Conservation (phyloP, 2,888 invertebrate genomes). For the Lycaena phlaeas region DNA sequence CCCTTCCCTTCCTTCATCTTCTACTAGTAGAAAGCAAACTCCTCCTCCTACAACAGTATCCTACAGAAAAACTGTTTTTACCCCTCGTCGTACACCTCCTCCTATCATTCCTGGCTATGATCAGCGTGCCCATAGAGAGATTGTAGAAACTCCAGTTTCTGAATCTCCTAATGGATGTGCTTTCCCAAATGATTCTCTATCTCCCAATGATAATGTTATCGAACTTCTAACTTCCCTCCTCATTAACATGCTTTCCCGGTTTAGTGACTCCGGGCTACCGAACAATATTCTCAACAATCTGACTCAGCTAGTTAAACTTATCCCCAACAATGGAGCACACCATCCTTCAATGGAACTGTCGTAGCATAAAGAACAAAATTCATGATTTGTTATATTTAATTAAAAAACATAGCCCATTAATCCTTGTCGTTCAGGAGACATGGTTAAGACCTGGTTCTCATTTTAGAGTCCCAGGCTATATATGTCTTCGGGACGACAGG, state of each 20-base stretch:
- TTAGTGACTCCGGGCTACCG: neutral
- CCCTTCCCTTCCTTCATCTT: neutral
- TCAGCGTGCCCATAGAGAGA: neutral
- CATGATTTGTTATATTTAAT: too few relatives aligned
- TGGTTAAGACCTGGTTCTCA: constrained; percentile 5
- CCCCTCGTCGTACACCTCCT: neutral
- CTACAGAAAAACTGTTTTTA: constrained; percentile 9
- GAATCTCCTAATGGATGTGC: neutral
- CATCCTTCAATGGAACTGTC: constrained; percentile 8
- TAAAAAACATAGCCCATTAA: neutral
- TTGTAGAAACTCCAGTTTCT: neutral
- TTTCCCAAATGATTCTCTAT: too few relatives aligned
- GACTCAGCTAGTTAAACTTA: neutral
- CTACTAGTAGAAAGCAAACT: neutral
- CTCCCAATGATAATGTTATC: neutral
- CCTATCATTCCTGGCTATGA: neutral
- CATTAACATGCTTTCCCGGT: neutral
- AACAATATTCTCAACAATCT: constrained; percentile 3
- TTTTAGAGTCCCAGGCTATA: constrained; percentile 6
- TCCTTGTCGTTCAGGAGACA: neutral
- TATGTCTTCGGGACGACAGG: constrained; percentile 14
- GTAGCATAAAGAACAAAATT: constrained; percentile 7
- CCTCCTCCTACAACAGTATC: neutral
- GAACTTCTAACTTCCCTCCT: too few relatives aligned
- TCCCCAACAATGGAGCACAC: neutral